Conservation (phyloP, 2,797 vertebrate genomes). For the Lacerta viridis region DNA sequence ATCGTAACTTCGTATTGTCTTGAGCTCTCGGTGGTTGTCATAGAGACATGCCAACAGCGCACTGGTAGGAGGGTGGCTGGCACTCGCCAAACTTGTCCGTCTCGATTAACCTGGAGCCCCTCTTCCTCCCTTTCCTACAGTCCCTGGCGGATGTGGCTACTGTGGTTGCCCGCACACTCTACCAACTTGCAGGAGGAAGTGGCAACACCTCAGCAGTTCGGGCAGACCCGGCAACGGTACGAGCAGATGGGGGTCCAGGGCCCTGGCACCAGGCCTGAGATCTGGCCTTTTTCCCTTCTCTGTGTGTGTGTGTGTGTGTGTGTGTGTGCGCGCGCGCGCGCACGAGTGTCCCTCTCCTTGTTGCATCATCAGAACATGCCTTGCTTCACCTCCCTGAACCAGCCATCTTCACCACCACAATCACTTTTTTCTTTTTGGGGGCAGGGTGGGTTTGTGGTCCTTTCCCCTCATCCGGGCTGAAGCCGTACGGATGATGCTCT, state of each 20-base stretch:
- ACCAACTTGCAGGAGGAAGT: conserved; percentile 87
- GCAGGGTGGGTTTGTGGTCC: background rate
- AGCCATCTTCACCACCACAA: background rate
- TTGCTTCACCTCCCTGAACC: background rate
- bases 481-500: background rate
- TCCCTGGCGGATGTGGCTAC: conserved; percentile 89
- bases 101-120: conserved; percentile 44
- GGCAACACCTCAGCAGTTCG: conserved; percentile 70
- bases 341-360: background rate
- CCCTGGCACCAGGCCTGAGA: conserved; percentile 44
- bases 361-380: background rate
- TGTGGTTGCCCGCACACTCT: conserved; percentile 87
- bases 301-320: conserved; percentile 31
- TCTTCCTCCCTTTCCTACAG: conserved; percentile 73
- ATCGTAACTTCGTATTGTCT: background rate
- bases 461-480: background rate
- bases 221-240: conserved; percentile 87
- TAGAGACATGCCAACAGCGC: background rate
- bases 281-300: conserved; percentile 43
- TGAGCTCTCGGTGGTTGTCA: background rate
- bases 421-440: background rate
- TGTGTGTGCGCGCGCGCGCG: conserved; percentile 33
- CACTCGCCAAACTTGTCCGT: conserved; percentile 37
- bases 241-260: conserved; percentile 54
- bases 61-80: conserved; percentile 14